Base-by-base conservation (phyloP, 2,888 invertebrate genomes). In the Mythimna lalbum region DNA sequence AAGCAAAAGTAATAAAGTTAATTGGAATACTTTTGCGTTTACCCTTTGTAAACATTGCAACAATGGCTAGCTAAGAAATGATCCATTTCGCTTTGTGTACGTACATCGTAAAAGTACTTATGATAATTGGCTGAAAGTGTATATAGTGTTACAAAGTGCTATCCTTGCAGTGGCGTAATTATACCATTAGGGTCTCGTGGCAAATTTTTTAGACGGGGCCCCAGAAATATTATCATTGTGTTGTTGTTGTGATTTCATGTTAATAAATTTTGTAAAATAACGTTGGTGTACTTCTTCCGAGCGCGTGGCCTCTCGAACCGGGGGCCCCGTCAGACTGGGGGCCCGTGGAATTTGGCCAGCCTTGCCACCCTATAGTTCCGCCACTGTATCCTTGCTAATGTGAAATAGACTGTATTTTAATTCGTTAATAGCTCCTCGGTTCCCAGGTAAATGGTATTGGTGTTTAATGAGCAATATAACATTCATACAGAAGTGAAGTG, bases 361-460 rank as follows among this genome's bases (percentile, higher is more conserved):
- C 27, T 27, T 27, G 27, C 27, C 27, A 27, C 27, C 3, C 4
- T 27, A 27, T 27, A 27, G 4, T 27, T 27, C 27, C 27, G 27
- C 27, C 27, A 27, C 27, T 27, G 27, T 27, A 27, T 27, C 27
- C 49, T 63, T 49, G 31, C 17, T 60, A 64, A 64, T 55, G 27
- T 36, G 50, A 59, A 59, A 27, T 61, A 61, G 14, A 43, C n/a
- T 49, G 43, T 47, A 52, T 69, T 69, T 69, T 67, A 72, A 56
- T 63, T 72, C 31, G 50, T 47, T 57, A 69, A 63, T 53, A 63
- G 55, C 33, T 60, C 43, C 17, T 72, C 55, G 52, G 31, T 71
- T 66, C 31, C 7, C 27, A 14, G 31, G 49, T 73, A 76, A n/a
- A 81, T 65, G 49, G 52, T 69, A 66, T 71, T 81, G 49, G 53